Evolutionary conservation across 1,140 invertebrate genomes (phyloP).

Genomic region (Gryllus bimaculatus): DNA sequence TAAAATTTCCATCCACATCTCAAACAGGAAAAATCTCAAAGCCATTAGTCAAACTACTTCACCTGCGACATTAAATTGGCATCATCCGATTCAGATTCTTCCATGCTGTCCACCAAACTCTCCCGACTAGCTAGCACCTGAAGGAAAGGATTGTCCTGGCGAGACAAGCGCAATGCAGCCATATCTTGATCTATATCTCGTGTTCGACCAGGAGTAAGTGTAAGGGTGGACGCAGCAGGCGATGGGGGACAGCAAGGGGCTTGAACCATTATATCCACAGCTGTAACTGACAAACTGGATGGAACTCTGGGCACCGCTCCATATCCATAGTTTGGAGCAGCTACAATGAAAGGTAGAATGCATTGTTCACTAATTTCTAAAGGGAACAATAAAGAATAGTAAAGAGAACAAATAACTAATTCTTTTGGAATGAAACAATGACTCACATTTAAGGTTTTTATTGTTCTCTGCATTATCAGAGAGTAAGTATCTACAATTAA

Average conservation of each 20-base stretch:
- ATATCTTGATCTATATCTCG: slow-evolving; percentile 74
- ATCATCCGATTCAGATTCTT: slow-evolving; percentile 65
- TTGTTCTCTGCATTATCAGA: too few species aligned
- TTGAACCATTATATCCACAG: slow-evolving; percentile 37
- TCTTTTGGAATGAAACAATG: neutral
- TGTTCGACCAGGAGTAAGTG: slow-evolving; percentile 59
- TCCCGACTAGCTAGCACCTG: slow-evolving; percentile 67
- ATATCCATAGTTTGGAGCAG: slow-evolving; percentile 7
- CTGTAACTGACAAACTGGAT: slow-evolving; percentile 40
- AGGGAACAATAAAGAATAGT: neutral
- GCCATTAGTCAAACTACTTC: slow-evolving; percentile 10
- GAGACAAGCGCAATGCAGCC: slow-evolving; percentile 63
- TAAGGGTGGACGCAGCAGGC: slow-evolving; percentile 48
- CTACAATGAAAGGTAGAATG: neutral
- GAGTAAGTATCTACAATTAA: too few species aligned
- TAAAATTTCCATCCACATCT: neutral
- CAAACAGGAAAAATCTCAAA: too few species aligned
- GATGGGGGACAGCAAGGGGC: slow-evolving; percentile 38
- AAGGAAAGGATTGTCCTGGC: slow-evolving; percentile 74
- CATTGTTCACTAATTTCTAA: neutral
- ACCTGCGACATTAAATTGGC: slow-evolving; percentile 65
- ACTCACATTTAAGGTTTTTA: neutral
- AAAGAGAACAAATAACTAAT: neutral
- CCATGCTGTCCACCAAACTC: slow-evolving; percentile 56
- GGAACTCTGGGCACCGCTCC: slow-evolving; percentile 36